Base-by-base conservation (phyloP, 1,140 invertebrate species). In the Thaumatotibia leucotreta region DNA sequence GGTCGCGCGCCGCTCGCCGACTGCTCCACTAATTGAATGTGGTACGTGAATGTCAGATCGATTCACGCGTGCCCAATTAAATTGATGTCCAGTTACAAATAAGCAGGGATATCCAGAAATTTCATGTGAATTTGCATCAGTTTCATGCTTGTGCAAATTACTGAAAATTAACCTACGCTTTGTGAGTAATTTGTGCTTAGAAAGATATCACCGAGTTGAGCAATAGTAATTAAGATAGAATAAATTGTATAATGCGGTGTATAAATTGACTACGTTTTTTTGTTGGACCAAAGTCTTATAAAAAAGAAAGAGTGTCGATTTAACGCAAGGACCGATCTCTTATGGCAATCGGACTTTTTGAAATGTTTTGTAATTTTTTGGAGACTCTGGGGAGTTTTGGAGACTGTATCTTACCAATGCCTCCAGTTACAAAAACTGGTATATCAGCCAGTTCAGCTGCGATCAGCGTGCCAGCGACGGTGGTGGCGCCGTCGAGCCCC, bases 391-490 rank as follows among this genome's bases (percentile, higher is more conserved):
- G n/a, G n/a, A n/a, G n/a, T n/a, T n/a, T n/a, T n/a, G n/a, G n/a
- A n/a, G n/a, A n/a, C n/a, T n/a, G n/a, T n/a, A 39, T 0, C 68
- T 83, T 81, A 93, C 92, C 91, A 67, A 95, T 93, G 22, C 94
- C 95, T 63, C 96, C 96, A 58, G 99, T 99, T 5, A 97, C 98
- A 93, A 99, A 99, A 49, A 99, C 92, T n/a, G 94, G 92, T 79
- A 99, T 98, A 6, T 95, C 96, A 29, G 95, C 94, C 70, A 93
- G 87, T 45, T 97, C 92, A 1, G 98, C 96, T 9, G 96, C 92
- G 9, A 98, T 91, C 91, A 99, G 96, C 3, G 99, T 99, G 4
- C 95, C 97, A 4, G 98, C 96, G 0, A 99, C 98, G 0, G 99
- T 99, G 0, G 98, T 99, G 1, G 98, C 98, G 6, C 98, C 99